Evolutionary conservation across 1,140 invertebrate genomes (phyloP).

Genomic region (Drosophila auraria): DNA sequence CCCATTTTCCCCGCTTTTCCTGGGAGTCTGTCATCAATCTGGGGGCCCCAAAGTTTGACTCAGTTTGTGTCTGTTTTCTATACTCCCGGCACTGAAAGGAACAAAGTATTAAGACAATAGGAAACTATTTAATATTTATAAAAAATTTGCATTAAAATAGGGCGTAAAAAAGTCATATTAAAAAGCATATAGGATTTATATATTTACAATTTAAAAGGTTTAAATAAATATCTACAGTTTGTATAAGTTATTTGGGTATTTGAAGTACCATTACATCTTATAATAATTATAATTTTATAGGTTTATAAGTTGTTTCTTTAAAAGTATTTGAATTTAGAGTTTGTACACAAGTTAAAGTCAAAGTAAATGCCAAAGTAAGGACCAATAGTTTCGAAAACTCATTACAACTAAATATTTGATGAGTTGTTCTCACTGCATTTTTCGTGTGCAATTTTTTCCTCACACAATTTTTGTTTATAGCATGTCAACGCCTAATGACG

Average conservation of each 20-base stretch:
- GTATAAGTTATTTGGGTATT: too few relatives aligned
- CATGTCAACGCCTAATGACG: constrained; percentile 81
- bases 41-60: constrained; percentile 47
- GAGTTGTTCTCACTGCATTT: constrained; percentile 54
- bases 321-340: background rate
- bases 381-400: background rate
- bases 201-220: too few relatives aligned
- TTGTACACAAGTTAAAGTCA: background rate
- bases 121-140: background rate
- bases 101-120: background rate
- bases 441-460: constrained; percentile 27
- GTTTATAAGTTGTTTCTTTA: too few relatives aligned
- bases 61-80: constrained; percentile 23
- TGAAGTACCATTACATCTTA: too few relatives aligned
- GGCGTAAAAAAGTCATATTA: background rate
- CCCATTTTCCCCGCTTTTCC: constrained; percentile 14
- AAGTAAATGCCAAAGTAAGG: too few relatives aligned
- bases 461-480: constrained; percentile 73
- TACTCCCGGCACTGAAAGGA: constrained; percentile 4
- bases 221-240: too few relatives aligned
- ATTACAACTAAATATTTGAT: background rate
- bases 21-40: constrained; percentile 59
- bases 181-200: too few relatives aligned
- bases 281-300: too few relatives aligned
- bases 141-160: background rate